Evolutionary conservation across 2,113 vertebrate genomes (phyloP).

Genomic region (Mohoua ochrocephala): DNA sequence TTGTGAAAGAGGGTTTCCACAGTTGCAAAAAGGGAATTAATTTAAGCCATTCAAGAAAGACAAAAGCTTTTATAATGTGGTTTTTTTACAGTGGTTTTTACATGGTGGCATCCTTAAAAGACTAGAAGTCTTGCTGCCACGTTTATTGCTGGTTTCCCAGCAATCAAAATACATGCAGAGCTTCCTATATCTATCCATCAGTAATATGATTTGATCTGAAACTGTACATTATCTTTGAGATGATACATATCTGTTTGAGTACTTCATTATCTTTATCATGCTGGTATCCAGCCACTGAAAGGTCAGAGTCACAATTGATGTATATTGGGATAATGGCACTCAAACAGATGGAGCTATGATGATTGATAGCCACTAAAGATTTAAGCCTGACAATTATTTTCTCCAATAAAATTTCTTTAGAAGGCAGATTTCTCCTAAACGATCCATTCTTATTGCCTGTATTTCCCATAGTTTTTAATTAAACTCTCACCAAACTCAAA

Average conservation of each 20-base stretch:
- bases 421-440: background rate
- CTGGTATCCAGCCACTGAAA: background rate
- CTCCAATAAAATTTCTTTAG: background rate
- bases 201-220: background rate
- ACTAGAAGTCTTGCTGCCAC: background rate
- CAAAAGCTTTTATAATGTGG: background rate
- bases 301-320: background rate
- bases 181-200: background rate
- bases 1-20: background rate
- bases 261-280: background rate
- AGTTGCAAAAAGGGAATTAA: background rate
- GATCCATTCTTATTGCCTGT: background rate
- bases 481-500: background rate
- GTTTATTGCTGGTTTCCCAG: background rate
- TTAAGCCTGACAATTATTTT: background rate
- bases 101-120: background rate
- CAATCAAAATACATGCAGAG: background rate
- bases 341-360: background rate
- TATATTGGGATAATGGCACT: background rate
- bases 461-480: background rate
- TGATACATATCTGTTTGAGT: background rate
- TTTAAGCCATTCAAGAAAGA: background rate
- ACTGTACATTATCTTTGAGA: background rate
- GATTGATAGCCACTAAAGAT: background rate
- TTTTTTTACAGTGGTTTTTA: background rate